Percentiles rank a stretch among this genome's conserved stretches.
Evolutionary conservation across 2,888 invertebrate species (phyloP).

Genomic region (Frankliniella fusca): DNA sequence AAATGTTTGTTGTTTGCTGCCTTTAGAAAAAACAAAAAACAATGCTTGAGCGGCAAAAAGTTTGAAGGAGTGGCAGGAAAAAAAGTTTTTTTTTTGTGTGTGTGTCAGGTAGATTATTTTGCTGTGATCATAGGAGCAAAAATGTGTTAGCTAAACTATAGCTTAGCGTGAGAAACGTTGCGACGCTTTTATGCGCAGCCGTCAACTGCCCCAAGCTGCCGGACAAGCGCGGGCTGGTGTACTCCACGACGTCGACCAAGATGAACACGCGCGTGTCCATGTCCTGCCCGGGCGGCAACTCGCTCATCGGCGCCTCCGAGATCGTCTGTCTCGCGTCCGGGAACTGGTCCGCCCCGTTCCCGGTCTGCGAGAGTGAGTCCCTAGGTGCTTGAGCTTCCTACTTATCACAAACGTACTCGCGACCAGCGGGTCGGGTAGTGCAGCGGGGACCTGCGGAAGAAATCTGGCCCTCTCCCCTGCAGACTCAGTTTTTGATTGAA

Average conservation of each 20-base stretch:
- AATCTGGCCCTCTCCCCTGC: neutral
- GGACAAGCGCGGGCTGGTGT: slow-evolving; percentile 66
- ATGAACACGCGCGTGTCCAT: slow-evolving; percentile 70
- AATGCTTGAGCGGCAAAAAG: no score
- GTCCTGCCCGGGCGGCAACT: slow-evolving; percentile 75
- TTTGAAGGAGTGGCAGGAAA: no score
- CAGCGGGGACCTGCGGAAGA: neutral
- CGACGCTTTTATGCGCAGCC: slow-evolving; percentile 48
- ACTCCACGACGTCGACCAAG: slow-evolving; percentile 66
- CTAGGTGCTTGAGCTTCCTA: slow-evolving; percentile 24
- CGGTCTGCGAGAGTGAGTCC: slow-evolving; percentile 73
- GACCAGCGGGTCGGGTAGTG: no score
- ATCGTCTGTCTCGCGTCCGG: slow-evolving; percentile 76
- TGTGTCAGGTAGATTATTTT: no score
- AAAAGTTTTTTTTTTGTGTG: no score
- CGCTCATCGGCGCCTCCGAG: slow-evolving; percentile 69
- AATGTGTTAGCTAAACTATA: slow-evolving; percentile 4
- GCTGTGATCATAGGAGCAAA: neutral
- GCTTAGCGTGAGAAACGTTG: no score
- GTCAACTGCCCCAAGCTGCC: slow-evolving; percentile 76
- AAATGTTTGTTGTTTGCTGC: no score
- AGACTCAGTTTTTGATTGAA: neutral
- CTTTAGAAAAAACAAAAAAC: no score
- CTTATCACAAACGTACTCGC: neutral
- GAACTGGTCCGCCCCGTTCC: slow-evolving; percentile 78